Evolutionary conservation across 2,113 vertebrate genomes (phyloP).

Genomic region (Raja brachyura): DNA sequence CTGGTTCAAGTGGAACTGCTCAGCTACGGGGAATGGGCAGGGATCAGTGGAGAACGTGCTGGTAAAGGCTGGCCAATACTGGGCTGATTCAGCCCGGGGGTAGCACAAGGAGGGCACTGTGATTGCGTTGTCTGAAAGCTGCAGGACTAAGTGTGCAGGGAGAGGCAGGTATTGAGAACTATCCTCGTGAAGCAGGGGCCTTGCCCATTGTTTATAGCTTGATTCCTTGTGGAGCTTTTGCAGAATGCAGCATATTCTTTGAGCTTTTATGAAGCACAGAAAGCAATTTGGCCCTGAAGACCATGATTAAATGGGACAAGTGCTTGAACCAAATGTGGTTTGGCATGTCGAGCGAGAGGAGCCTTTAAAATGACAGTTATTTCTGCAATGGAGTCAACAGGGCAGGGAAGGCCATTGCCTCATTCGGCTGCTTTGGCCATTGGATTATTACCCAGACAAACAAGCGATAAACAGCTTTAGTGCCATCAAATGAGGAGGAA

Average conservation of each 20-base stretch:
- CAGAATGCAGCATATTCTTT: no score
- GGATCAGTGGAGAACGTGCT: background rate
- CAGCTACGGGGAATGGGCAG: background rate
- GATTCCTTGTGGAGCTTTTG: background rate
- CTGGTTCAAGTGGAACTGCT: background rate
- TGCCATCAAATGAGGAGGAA: background rate
- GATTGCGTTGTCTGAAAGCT: background rate
- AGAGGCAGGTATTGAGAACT: background rate
- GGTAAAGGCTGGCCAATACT: background rate
- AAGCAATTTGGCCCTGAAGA: no score
- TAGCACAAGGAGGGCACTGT: background rate
- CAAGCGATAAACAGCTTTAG: background rate
- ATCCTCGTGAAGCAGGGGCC: no score
- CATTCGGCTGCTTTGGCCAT: background rate
- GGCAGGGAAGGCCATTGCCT: background rate
- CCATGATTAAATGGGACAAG: no score
- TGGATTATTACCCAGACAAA: background rate
- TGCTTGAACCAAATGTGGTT: background rate
- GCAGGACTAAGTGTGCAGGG: background rate
- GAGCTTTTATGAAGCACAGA: no score
- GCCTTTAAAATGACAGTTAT: background rate
- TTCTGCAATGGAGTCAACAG: background rate
- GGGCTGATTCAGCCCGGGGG: background rate
- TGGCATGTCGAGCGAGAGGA: background rate
- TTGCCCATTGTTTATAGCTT: background rate